A percentile compares a stretch with the other conserved stretches of the same genome.
Evolutionary conservation across 2,797 vertebrate species (phyloP).

Genomic region (Ctenochaetus hawaiiensis): DNA sequence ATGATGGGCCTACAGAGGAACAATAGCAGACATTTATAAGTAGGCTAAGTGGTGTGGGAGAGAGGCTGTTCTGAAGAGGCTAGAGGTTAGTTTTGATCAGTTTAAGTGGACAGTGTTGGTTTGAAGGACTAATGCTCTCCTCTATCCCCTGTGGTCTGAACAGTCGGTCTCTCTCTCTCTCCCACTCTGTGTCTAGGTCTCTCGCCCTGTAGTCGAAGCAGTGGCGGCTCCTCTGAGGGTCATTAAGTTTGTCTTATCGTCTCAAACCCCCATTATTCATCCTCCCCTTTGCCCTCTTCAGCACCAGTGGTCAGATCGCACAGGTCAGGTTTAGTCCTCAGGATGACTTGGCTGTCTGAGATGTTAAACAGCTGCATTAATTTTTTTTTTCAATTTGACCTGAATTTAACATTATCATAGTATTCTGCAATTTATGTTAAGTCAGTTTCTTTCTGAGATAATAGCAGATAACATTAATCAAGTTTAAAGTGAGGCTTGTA

Average conservation of each 20-base stretch:
- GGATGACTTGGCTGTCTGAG: slow-evolving; percentile 17
- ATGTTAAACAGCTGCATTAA: slow-evolving; percentile 27
- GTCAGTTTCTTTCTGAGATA: neutral
- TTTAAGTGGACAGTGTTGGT: slow-evolving; percentile 59
- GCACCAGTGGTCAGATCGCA: slow-evolving; percentile 35
- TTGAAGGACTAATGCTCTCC: slow-evolving; percentile 45
- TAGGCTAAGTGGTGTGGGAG: slow-evolving; percentile 40
- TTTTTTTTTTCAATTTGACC: slow-evolving; percentile 10
- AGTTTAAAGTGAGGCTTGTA: slow-evolving; percentile 11
- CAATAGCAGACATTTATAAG: slow-evolving; percentile 15
- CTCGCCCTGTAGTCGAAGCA: slow-evolving; percentile 16
- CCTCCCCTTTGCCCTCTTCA: slow-evolving; percentile 65
- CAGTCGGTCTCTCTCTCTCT: slow-evolving; percentile 32
- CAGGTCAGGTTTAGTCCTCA: slow-evolving; percentile 55
- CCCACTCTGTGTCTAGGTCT: slow-evolving; percentile 35
- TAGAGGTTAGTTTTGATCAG: slow-evolving; percentile 46
- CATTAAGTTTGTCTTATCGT: slow-evolving; percentile 64
- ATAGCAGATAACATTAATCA: slow-evolving; percentile 20
- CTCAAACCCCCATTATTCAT: slow-evolving; percentile 62
- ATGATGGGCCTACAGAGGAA: slow-evolving; percentile 11
- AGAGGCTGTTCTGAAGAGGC: slow-evolving; percentile 49
- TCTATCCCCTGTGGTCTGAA: slow-evolving; percentile 50
- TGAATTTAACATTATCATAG: slow-evolving; percentile 25
- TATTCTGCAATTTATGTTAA: slow-evolving; percentile 1
- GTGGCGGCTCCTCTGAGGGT: slow-evolving; percentile 64